Evolutionary conservation across 2,113 vertebrate species (phyloP), one percentile per base, ranked within the genome.

Genomic region (Corythoichthys haematopterus): DNA sequence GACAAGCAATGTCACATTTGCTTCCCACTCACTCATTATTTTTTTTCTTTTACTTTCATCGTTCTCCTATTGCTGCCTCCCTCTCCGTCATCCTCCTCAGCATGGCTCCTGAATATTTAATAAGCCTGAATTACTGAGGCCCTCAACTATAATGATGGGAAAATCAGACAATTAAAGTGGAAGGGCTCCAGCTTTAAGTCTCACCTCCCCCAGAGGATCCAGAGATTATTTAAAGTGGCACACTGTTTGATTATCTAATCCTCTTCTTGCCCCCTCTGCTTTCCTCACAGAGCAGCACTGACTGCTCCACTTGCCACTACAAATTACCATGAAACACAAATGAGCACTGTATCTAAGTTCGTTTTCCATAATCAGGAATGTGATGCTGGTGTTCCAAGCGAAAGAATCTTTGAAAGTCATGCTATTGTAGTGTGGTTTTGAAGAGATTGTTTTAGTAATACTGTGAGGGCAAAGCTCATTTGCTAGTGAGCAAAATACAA

Each of bases 91-190:
- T 84, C 72, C 53, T 83, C 71, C 78, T 74, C 37, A 8, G 86
- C 78, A 82, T 87, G 87, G 86, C 79, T 86, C 80, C 88, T 91
- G 92, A 91, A 92, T 92, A 89, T 92, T 92, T 91, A 89, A 90
- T 92, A 79, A 84, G 69, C 68, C 74, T 88, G 88, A 92, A 88
- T 93, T 89, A 89, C 88, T 71, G 86, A 86, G 91, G 79, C 81
- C 79, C 86, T 93, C 87, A 87, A 89, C 89, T 84, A 82, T 92
- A 92, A 92, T 90, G 90, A 91, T 86, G 80, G 85, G 88, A 85
- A 87, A 90, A 89, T 86, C 81, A 92, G 88, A 87, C 88, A 91
- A 88, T 93, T 92, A 92, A 90, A 91, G 82, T 88, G 88, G 88
- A 84, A 80, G 86, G 81, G 84, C 78, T 85, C 76, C 78, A 61